phyloP scores from a whole-genome alignment of 2,888 invertebrate genomes.

The Anagyrus pseudococci region DNA sequence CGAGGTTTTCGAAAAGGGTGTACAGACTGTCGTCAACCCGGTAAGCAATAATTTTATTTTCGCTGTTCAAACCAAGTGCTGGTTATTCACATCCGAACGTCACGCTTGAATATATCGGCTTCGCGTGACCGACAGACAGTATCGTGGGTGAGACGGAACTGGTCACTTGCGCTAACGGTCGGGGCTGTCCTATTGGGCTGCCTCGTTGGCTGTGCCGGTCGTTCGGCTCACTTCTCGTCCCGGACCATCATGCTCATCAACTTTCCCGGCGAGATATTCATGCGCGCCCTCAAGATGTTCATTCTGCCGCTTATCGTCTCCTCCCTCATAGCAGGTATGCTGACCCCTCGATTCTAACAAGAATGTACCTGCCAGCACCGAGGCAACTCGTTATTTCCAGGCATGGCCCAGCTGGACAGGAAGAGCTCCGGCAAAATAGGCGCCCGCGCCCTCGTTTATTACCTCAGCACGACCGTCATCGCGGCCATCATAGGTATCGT shows the following conservation, averaged over 20 bases:
- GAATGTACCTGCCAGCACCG: too few species aligned
- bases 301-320: conserved; percentile 73
- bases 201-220: conserved; percentile 66
- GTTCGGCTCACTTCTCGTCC: conserved; percentile 61
- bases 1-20: background rate
- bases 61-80: background rate
- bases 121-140: conserved; percentile 45
- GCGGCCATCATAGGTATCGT: conserved; percentile 72
- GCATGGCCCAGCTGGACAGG: conserved; percentile 72
- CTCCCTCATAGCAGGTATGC: conserved; percentile 69
- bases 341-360: too few species aligned
- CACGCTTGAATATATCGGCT: background rate
- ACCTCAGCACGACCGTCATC: conserved; percentile 70
- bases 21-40: background rate
- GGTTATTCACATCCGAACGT: background rate
- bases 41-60: background rate
- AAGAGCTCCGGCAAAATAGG: conserved; percentile 72
- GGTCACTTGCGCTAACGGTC: conserved; percentile 68
- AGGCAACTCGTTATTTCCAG: too few species aligned
- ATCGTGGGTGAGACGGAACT: conserved; percentile 64
- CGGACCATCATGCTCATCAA: conserved; percentile 67
- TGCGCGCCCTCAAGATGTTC: conserved; percentile 74
- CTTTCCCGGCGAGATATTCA: conserved; percentile 73
- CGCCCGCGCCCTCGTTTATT: conserved; percentile 68
- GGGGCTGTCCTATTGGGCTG: conserved; percentile 66